Evolutionary conservation across 2,888 invertebrate species (phyloP), one percentile per base, ranked within the genome.

Genomic region (Aproaerema taeniolella): DNA sequence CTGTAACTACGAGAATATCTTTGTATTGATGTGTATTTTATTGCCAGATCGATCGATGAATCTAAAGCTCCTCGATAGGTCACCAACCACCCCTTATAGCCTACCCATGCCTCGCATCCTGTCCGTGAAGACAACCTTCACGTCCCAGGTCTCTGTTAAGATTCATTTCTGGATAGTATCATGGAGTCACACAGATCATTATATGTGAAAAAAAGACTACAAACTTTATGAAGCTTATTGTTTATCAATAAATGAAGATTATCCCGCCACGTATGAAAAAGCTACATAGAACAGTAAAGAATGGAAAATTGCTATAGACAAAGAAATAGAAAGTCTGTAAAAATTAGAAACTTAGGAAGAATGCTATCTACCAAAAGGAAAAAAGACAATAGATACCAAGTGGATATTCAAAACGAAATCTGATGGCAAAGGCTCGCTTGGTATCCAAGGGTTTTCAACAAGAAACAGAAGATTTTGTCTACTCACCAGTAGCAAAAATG

Each of bases 281-380:
- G 38, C 40, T 10, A 15, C 31, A 36, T 4, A 41, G 28, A 29
- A 32, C 28, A 12, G 15, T n/a, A 4, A 7, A 12, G 34, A 33
- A 29, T 41, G 45, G 45, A 37, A 31, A n/a, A 11, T 29, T 13
- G 39, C 32, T 14, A 32, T 36, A 7, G n/a, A 34, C 8, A 34
- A 34, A 28, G 9, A 16, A 17, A 13, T 33, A 33, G 7, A 32
- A n/a, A 3, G 17, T 15, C 9, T 24, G 10, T 12, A 20, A 24
- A 6, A 34, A 12, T 11, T 34, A 17, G 13, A 31, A 25, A 35
- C 35, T 13, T 40, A 31, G 40, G 10, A 10, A 25, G 33, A 17
- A 31, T 26, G 11, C 12, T 9, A 28, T 15, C 14, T 40, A 31
- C 40, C 40, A 31, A n/a, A 12, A 11, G 31, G 34, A 12, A 2